Evolutionary conservation across 1,140 invertebrate genomes (phyloP), one percentile per base, ranked within the genome.

Genomic region (Drosophila ambigua): DNA sequence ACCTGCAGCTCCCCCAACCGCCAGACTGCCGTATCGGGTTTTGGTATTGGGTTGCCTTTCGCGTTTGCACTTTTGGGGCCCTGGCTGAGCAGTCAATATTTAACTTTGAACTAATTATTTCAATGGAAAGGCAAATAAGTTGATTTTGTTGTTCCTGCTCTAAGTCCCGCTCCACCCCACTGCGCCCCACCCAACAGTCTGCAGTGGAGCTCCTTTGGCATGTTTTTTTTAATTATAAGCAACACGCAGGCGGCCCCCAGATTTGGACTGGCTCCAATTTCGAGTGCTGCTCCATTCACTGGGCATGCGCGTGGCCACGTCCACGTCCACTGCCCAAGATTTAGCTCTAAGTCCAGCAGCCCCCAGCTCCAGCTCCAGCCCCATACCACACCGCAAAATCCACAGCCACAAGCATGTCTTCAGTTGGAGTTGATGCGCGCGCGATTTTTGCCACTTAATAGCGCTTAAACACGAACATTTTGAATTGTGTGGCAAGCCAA

Each of bases 391-490:
- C 35, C 67, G 26, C 24, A 57, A 60, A 53, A 20, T 20, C 20
- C 20, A 20, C 20, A 20, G 20, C 1, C 20, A 20, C 20, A 20
- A 20, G 23, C 23, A 58, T 71, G 67, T 71, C 67, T 58, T 41
- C 5, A 28, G 26, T 2, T 39, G 53, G 50, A 58, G 60, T 68
- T 87, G 83, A 79, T 88, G 83, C 76, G 76, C 79, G 83, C 79
- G 83, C 83, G 83, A 88, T 89, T 88, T 89, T 89, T 84, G 84
- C 85, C 79, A 88, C 78, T 91, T 91, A 91, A 91, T 91, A 91
- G 89, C 90, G 89, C 89, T 91, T 91, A 91, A 91, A 89, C 89
- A 91, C 89, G 89, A 91, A 91, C 89, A 91, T 90, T 90, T 91
- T 77, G 84, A 85, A 85, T 90, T 90, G 75, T 88, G 79, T 71